Evolutionary conservation across 2,113 vertebrate species (phyloP).

Genomic region (Psilopsiagon aymara): DNA sequence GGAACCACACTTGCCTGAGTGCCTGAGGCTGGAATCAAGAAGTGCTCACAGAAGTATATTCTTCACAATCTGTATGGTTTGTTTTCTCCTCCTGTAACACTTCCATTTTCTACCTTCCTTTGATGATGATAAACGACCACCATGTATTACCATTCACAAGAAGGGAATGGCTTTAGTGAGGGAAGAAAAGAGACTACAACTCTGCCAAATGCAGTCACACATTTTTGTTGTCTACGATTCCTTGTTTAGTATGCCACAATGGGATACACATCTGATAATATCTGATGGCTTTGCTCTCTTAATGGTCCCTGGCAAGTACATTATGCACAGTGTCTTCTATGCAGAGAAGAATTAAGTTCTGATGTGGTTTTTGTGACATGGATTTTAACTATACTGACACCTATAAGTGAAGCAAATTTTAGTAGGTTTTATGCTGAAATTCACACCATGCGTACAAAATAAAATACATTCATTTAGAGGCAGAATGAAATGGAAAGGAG

Average conservation of each 20-base stretch:
- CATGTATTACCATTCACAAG: rapidly evolving
- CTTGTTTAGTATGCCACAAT: not conserved
- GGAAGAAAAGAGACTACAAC: not conserved
- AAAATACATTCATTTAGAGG: not conserved
- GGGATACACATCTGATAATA: not conserved
- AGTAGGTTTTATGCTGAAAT: not conserved
- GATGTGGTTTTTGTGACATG: not conserved
- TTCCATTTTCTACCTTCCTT: not conserved
- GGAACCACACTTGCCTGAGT: rapidly evolving
- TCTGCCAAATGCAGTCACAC: not conserved
- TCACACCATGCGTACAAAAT: not conserved
- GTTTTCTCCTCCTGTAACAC: rapidly evolving
- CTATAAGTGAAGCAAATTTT: not conserved
- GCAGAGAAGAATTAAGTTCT: not conserved
- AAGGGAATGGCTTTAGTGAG: not conserved
- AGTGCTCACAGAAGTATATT: not conserved
- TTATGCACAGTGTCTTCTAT: not conserved
- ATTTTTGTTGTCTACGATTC: not conserved
- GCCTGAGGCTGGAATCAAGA: not conserved
- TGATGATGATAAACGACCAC: not conserved
- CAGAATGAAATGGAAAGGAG: not conserved
- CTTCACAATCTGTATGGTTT: rapidly evolving
- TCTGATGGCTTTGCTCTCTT: not conserved
- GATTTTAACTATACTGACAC: not conserved
- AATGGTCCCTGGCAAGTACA: not conserved